A percentile compares a stretch with the other conserved stretches of the same genome.
Conservation (phyloP, 2,888 invertebrate genomes). For the Drosophila prolongata region DNA sequence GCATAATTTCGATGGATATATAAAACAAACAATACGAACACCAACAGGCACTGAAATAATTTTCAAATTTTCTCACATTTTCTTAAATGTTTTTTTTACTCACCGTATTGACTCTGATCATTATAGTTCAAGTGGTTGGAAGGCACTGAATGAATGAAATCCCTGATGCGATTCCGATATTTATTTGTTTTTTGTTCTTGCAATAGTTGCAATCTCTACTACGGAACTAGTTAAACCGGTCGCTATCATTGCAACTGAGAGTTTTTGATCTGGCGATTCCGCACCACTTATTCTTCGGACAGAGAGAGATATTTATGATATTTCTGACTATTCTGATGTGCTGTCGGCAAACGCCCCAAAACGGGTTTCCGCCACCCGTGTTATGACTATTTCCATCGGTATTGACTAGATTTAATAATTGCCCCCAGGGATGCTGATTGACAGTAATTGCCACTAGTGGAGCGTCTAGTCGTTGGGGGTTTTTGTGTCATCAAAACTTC, state of each 20-base stretch:
- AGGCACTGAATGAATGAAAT: slow-evolving; percentile 52
- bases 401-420: slow-evolving; percentile 60
- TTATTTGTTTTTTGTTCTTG: slow-evolving; percentile 32
- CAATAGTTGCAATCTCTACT: slow-evolving; percentile 26
- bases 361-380: slow-evolving; percentile 43
- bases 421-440: slow-evolving; percentile 51
- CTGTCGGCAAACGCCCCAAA: slow-evolving; percentile 29
- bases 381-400: slow-evolving; percentile 23
- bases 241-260: slow-evolving; percentile 49
- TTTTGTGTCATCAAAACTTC: slow-evolving; percentile 7
- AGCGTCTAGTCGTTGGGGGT: slow-evolving; percentile 18
- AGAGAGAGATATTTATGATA: slow-evolving; percentile 18
- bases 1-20: slow-evolving; percentile 50
- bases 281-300: slow-evolving; percentile 45
- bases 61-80: not conserved
- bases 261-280: slow-evolving; percentile 39
- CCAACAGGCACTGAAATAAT: slow-evolving; percentile 43
- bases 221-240: slow-evolving; percentile 60
- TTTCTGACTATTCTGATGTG: slow-evolving; percentile 23
- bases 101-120: slow-evolving; percentile 55
- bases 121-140: slow-evolving; percentile 47
- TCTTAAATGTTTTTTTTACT: slow-evolving; percentile 28
- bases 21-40: slow-evolving; percentile 34
- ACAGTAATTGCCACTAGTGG: slow-evolving; percentile 55
- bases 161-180: slow-evolving; percentile 39